Evolutionary conservation across 2,888 invertebrate species (phyloP).

Genomic region (Drosophila yooni): DNA sequence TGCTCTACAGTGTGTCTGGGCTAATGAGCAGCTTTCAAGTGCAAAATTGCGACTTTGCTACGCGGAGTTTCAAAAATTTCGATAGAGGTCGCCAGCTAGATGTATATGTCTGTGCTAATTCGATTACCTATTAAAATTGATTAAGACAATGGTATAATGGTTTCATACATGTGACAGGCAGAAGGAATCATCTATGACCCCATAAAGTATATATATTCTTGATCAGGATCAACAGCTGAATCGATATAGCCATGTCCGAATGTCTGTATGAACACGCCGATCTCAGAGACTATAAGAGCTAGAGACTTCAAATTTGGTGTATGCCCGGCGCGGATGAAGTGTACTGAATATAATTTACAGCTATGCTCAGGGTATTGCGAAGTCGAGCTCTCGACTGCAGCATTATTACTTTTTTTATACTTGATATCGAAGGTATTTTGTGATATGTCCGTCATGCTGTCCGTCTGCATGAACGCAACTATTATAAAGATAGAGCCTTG

Average conservation of each 20-base stretch:
- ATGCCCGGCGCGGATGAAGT: too few relatives aligned
- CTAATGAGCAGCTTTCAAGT: background rate
- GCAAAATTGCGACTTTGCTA: background rate
- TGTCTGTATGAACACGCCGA: too few relatives aligned
- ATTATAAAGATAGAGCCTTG: too few relatives aligned
- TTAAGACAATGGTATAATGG: background rate
- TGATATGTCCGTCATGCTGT: too few relatives aligned
- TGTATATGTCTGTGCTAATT: conserved; percentile 1
- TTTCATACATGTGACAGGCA: background rate
- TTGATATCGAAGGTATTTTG: too few relatives aligned
- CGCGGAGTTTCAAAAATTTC: background rate
- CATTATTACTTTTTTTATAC: too few relatives aligned
- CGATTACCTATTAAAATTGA: background rate
- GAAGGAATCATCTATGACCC: background rate
- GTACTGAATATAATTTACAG: too few relatives aligned
- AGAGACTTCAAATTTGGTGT: background rate
- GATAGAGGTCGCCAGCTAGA: conserved; percentile 5
- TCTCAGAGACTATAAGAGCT: background rate
- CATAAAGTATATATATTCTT: too few relatives aligned
- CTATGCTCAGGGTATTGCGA: too few relatives aligned
- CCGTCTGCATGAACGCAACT: too few relatives aligned
- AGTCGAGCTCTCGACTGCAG: too few relatives aligned
- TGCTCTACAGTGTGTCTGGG: background rate
- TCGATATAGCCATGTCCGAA: background rate
- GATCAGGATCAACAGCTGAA: too few relatives aligned